Evolutionary conservation across 1,140 invertebrate genomes (phyloP), one percentile per base, ranked within the genome.

Genomic region (Sipha flava): DNA sequence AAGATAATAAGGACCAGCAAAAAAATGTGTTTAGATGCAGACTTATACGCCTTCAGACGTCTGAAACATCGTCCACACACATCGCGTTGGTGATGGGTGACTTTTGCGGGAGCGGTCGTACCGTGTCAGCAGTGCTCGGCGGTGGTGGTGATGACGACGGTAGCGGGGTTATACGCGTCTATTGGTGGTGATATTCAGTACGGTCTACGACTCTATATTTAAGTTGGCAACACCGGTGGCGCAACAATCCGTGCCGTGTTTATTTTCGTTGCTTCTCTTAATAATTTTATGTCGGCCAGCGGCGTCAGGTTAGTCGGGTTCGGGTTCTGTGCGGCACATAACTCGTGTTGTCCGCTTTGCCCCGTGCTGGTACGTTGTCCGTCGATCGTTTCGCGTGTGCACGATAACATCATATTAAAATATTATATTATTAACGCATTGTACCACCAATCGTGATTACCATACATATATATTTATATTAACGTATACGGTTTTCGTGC

Each of bases 181-280:
- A n/a, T n/a, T n/a, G n/a, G n/a, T n/a, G n/a, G n/a, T n/a, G n/a
- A n/a, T n/a, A n/a, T n/a, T n/a, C n/a, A n/a, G n/a, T n/a, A 7
- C 1, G 37, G 47, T 49, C 54, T 1, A 3, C 49, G 49, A 3
- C 49, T 40, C 14, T 59, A 14, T 37, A 9, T 18, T 57, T 12
- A 5, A n/a, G 72, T 75, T 75, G 72, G 45, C 23, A n/a, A 45
- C 73, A 59, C 49, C 16, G 52, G 1, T 31, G 14, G 49, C 70
- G 47, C n/a, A 18, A 31, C 45, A 29, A 52, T 29, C 68, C 68
- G 40, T 2, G 5, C 72, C n/a, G 45, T 54, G 52, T 77, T 77
- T 77, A 77, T 77, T 77, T 77, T 59, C 21, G 73, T 77, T 77
- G 34, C 49, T 57, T 34, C 26, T 62, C 31, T 1, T 23, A 23